Base-by-base conservation (phyloP, 2,797 vertebrate genomes). In the Sitta carolinensis region DNA sequence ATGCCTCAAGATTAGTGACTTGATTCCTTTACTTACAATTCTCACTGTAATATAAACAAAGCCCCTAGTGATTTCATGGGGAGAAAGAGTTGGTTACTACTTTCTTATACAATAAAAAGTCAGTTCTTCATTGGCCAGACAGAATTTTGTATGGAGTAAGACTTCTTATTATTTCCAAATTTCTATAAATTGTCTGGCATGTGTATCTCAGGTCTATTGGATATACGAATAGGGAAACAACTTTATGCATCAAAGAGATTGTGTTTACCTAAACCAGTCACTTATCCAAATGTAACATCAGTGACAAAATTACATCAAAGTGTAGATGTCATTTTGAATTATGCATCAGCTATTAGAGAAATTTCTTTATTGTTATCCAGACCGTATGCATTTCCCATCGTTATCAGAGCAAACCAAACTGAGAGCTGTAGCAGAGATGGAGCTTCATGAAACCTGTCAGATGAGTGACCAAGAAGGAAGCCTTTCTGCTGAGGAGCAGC, bases 391-490 rank as follows among this genome's bases (percentile, higher is more conserved):
- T 93, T 93, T 96, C 61, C 90, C 69, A 72, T 94, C 51, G 0
- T 34, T 79, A 72, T 30, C 80, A 26, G 85, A 92, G 52, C 95
- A 94, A 58, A 87, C 58, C 73, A 78, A 87, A 75, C 84, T 85
- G 76, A 90, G 59, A 61, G 32, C 55, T 91, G 70, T 74, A 63
- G 76, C 89, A 74, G 96, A 91, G 29, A 90, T 81, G 45, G 93
- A 97, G 50, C 80, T 84, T 9, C 90, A 91, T 4, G 52, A 92
- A 47, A 64, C 80, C 81, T 94, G 72, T 47, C 96, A 96, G 89
- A 76, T 64, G 45, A 97, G 95, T 34, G 95, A 97, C 67, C 90
- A 79, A 86, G 97, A 97, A 87, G 96, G 93, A 94, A 95, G 73
- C 48, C 73, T 87, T 88, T 96, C 93, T 87, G 84, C 94, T 40